phyloP scores from a whole-genome alignment of 2,797 vertebrate species.

The Liasis olivaceus region DNA sequence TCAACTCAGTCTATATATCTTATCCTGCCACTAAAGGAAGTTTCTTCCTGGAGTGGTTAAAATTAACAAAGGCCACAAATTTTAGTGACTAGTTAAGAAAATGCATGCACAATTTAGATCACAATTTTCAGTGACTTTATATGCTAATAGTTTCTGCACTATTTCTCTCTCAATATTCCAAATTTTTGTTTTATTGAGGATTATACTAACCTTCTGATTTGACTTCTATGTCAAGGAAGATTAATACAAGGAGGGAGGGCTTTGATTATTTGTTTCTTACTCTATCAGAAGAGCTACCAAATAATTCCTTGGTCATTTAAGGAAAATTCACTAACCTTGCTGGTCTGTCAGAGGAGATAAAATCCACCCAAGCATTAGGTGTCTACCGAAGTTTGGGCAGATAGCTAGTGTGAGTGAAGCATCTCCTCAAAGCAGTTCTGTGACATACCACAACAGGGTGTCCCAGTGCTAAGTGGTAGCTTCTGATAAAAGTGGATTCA shows the following conservation, averaged over 20 bases:
- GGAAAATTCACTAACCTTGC: neutral
- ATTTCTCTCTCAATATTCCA: neutral
- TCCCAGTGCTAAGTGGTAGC: neutral
- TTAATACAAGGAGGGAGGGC: neutral
- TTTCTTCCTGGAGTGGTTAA: neutral
- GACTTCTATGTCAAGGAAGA: neutral
- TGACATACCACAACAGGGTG: neutral
- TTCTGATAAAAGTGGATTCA: neutral
- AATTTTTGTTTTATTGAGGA: neutral
- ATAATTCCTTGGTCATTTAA: neutral
- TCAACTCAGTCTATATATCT: no score
- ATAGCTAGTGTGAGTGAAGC: neutral
- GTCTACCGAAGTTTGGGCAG: neutral
- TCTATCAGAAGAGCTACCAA: neutral
- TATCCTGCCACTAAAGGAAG: no score
- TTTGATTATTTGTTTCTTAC: neutral
- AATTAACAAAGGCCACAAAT: neutral
- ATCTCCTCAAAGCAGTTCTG: neutral
- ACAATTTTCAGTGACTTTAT: neutral
- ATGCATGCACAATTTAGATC: neutral
- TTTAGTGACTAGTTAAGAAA: neutral
- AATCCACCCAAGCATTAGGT: neutral
- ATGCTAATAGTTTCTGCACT: neutral
- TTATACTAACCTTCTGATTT: neutral
- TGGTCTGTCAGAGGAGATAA: neutral